Evolutionary conservation across 1,140 invertebrate species (phyloP), one percentile per base, ranked within the genome.

Genomic region (Papilio aristodemus): DNA sequence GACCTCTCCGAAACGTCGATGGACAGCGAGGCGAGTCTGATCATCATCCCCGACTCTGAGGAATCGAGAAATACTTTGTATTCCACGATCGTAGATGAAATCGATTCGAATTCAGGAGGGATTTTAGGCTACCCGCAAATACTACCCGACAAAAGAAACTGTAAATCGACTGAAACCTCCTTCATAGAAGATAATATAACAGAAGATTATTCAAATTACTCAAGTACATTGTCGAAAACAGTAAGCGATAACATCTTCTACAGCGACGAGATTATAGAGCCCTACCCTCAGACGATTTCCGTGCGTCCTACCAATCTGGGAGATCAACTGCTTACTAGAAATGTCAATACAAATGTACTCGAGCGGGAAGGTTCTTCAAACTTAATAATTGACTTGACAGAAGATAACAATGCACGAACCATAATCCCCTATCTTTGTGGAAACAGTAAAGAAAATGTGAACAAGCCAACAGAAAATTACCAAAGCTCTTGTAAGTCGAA

Each of bases 31-130:
- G 41, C 22, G 2, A 66, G 63, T 11, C 17, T 66, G 10, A 32
- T 66, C 1, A 36, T 66, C 41, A 46, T 66, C 17, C 63, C 63
- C 4, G 63, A 66, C 13, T 50, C 43, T 10, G 39, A 46, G 27
- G 41, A 46, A 8, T 62, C 59, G 0, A 7, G 14, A 19, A 25
- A 66, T 17, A 66, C 22, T 0, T 37, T 43, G 10, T 36, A 46
- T 9, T 46, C 27, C 13, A 46, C 39, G 14, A 46, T 19, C n/a
- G 25, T 50, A 6, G 63, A 66, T n/a, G 25, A 36, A 1, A 46
- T 43, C 7, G 41, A 66, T 36, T 66, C 63, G 6, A 46, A 36
- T 14, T 32, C 39, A 9, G 41, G 22, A 14, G 13, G 38, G 2
- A 5, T 64, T 8, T n/a, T 46, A 37, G 41, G 50, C 25, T 66